A percentile compares a stretch with the other conserved stretches of the same genome.
These are phyloP conservation scores for Palaemon carinicauda DNA, from an alignment of 1,140 invertebrate species.

Conservation along the genomic window DNA sequence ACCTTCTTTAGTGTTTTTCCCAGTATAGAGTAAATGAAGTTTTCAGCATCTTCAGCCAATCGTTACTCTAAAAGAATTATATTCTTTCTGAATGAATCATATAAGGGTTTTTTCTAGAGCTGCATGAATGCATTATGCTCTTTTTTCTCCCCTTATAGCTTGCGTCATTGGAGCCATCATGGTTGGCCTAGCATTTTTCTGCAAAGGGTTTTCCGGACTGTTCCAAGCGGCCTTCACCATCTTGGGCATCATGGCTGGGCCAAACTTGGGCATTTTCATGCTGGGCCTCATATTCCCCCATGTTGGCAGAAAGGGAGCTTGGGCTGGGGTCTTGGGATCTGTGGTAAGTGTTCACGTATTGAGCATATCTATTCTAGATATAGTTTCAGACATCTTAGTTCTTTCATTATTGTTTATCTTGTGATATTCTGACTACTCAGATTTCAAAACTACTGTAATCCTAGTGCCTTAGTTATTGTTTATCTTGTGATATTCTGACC, in stretches of 20 bases:
- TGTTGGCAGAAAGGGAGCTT: background rate
- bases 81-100: background rate
- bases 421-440: too few relatives aligned
- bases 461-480: too few relatives aligned
- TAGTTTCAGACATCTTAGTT: background rate
- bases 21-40: too few relatives aligned
- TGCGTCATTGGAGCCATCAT: background rate
- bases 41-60: too few relatives aligned
- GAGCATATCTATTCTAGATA: background rate
- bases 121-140: background rate
- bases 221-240: constrained; percentile 74
- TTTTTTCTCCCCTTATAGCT: constrained; percentile 42
- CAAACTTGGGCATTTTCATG: constrained; percentile 79
- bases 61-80: background rate
- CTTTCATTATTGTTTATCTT: too few relatives aligned
- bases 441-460: too few relatives aligned
- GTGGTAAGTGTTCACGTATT: background rate
- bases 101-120: background rate
- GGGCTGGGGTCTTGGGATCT: background rate
- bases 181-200: constrained; percentile 9
- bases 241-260: constrained; percentile 81
- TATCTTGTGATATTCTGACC: too few relatives aligned
- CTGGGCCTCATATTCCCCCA: constrained; percentile 76
- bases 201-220: background rate
- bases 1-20: too few relatives aligned